phyloP scores from a whole-genome alignment of 2,113 vertebrate species.

The Neofelis nebulosa region DNA sequence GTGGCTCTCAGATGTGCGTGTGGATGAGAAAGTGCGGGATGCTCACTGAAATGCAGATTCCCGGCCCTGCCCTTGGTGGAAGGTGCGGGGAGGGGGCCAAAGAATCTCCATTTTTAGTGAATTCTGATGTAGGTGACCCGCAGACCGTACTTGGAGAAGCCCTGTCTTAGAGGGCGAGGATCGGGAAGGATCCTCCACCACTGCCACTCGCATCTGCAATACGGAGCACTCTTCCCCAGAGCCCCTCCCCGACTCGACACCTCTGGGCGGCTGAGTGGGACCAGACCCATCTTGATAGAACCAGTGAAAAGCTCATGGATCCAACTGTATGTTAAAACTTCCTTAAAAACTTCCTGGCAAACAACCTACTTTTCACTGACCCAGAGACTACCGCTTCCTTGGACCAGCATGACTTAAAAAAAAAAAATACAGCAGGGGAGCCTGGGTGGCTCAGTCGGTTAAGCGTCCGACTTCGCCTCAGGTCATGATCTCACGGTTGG shows the following conservation, averaged over 20 bases:
- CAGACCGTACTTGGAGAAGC: not conserved
- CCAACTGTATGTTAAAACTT: not conserved
- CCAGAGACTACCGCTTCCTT: not conserved
- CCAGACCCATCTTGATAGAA: not conserved
- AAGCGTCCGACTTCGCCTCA: too few species aligned
- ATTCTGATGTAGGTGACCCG: not conserved
- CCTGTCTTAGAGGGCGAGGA: not conserved
- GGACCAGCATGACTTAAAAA: not conserved
- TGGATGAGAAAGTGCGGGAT: not conserved
- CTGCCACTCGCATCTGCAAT: not conserved
- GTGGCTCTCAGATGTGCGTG: not conserved
- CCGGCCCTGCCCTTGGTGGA: rapidly evolving
- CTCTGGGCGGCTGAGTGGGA: not conserved
- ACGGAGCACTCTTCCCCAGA: not conserved
- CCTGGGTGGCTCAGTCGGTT: too few species aligned
- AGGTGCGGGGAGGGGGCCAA: not conserved
- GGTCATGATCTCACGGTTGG: too few species aligned
- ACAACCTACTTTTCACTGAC: not conserved
- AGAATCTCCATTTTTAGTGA: not conserved
- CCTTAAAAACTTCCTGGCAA: not conserved
- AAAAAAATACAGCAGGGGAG: too few species aligned
- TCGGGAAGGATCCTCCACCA: not conserved
- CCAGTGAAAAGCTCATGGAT: not conserved
- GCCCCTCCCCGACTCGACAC: not conserved
- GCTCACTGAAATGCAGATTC: not conserved